phyloP scores from a whole-genome alignment of 53 echinoderm and acorn worm species.

The Actinopyga echinites region DNA sequence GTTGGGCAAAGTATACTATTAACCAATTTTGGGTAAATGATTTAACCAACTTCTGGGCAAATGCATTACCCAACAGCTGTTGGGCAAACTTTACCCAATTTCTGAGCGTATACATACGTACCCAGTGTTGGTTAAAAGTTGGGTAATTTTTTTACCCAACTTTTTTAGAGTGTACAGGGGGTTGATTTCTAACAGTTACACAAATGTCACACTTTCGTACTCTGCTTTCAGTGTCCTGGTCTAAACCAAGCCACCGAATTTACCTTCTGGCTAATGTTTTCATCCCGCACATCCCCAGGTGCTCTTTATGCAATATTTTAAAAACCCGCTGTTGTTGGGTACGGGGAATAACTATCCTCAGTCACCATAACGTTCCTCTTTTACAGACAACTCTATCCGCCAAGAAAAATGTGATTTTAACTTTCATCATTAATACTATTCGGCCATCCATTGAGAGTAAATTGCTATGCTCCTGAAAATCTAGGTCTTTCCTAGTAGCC shows the following conservation, averaged over 20 bases:
- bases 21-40: too few relatives aligned
- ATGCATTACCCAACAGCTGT: too few relatives aligned
- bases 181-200: background rate
- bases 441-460: slow-evolving; percentile 53
- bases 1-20: too few relatives aligned
- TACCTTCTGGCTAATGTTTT: slow-evolving; percentile 29
- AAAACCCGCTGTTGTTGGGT: background rate
- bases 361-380: slow-evolving; percentile 48
- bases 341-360: slow-evolving; percentile 27
- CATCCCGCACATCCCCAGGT: slow-evolving; percentile 25
- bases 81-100: too few relatives aligned
- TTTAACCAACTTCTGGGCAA: too few relatives aligned
- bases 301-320: background rate
- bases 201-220: background rate
- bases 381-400: slow-evolving; percentile 29
- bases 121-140: too few relatives aligned
- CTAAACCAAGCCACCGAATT: slow-evolving; percentile 46
- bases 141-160: too few relatives aligned
- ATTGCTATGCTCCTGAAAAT: slow-evolving; percentile 34
- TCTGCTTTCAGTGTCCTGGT: background rate
- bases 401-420: slow-evolving; percentile 7
- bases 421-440: background rate
- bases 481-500: slow-evolving; percentile 42
- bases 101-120: too few relatives aligned
- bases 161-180: too few relatives aligned